A percentile compares a stretch with the other conserved stretches of the same genome.
Conservation (phyloP, 2,113 vertebrate species). For the Aegotheles bennettii region DNA sequence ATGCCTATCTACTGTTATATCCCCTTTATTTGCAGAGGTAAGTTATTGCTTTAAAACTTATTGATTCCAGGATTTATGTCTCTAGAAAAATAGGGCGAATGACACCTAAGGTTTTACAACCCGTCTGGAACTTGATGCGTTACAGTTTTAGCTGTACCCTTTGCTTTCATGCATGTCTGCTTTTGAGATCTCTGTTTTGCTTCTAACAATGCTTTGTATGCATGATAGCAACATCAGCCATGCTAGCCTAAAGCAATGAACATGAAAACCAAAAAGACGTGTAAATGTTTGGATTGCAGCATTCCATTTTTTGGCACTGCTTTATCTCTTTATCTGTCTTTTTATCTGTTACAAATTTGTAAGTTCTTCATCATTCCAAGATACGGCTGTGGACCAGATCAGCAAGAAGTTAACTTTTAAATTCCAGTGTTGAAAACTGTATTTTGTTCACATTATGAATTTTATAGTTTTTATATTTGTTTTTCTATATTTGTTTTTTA, state of each 20-base stretch:
- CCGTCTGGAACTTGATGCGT: neutral
- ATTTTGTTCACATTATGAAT: neutral
- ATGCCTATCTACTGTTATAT: slow-evolving; percentile 89
- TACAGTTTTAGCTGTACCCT: neutral
- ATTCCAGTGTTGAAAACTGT: neutral
- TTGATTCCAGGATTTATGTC: neutral
- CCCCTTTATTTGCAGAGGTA: slow-evolving; percentile 94
- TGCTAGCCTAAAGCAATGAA: neutral
- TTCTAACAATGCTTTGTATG: neutral
- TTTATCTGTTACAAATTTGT: neutral
- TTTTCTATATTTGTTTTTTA: too few species aligned
- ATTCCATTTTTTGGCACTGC: neutral
- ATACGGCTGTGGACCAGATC: neutral
- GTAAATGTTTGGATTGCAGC: neutral
- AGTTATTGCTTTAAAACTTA: slow-evolving; percentile 1
- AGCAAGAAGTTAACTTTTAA: neutral
- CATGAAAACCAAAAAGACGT: neutral
- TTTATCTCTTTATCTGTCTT: neutral
- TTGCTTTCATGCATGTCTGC: neutral
- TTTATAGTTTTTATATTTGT: neutral
- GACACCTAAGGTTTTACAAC: neutral
- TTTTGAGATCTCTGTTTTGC: neutral
- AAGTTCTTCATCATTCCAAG: neutral
- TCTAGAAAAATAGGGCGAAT: neutral
- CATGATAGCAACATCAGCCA: neutral